Evolutionary conservation across 1,140 invertebrate species (phyloP).

Genomic region (Ips nitidus): DNA sequence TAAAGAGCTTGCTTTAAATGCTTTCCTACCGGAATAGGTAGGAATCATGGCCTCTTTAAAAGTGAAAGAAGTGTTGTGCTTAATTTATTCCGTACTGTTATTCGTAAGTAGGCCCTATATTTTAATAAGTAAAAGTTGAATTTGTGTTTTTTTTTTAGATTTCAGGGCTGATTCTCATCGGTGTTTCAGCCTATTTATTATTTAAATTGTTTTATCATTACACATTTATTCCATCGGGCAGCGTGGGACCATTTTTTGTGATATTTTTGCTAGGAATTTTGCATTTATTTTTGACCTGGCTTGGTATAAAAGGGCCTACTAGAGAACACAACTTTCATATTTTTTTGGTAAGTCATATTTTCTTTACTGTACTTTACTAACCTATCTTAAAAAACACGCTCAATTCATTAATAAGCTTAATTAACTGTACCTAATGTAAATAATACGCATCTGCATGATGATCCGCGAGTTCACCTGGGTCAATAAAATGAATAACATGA

Average conservation of each 20-base stretch:
- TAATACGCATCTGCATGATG: no score
- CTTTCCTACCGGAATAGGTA: conserved; percentile 1
- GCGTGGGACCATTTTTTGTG: conserved; percentile 45
- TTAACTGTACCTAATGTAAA: no score
- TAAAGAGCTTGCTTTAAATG: background rate
- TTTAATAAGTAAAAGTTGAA: conserved; percentile 1
- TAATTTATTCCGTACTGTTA: conserved; percentile 44
- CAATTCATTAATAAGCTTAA: background rate
- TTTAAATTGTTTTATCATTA: conserved; percentile 48
- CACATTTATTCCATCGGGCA: conserved; percentile 45
- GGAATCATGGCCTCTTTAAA: conserved; percentile 44
- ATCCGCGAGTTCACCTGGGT: no score
- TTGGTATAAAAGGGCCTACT: conserved; percentile 48
- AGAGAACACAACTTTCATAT: conserved; percentile 49
- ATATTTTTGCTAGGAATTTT: conserved; percentile 44
- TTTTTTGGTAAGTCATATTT: conserved; percentile 40
- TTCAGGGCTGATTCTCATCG: conserved; percentile 46
- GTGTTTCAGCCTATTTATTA: conserved; percentile 40
- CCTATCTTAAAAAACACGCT: background rate
- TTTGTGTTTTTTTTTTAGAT: conserved; percentile 39
- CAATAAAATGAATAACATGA: no score
- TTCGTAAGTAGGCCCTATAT: conserved; percentile 45
- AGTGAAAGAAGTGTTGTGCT: conserved; percentile 47
- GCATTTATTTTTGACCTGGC: conserved; percentile 48
- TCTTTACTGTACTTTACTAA: background rate